Evolutionary conservation across 2,113 vertebrate genomes (phyloP).

Genomic region (Nothoprocta perdicaria): DNA sequence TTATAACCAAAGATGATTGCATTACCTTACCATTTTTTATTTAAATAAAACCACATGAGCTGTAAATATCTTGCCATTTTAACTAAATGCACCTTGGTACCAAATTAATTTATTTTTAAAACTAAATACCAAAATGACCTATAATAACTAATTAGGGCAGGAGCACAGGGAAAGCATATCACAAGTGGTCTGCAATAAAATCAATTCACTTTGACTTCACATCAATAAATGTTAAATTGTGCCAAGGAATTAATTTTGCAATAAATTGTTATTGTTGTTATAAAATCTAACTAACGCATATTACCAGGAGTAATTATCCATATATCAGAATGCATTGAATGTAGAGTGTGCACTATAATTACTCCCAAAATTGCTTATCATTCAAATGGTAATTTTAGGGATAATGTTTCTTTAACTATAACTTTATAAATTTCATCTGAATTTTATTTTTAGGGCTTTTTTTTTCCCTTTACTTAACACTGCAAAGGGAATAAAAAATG

Average conservation of each 20-base stretch:
- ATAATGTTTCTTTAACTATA: slow-evolving; percentile 77
- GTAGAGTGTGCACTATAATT: slow-evolving; percentile 80
- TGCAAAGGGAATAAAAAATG: slow-evolving; percentile 27
- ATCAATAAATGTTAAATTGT: slow-evolving; percentile 85
- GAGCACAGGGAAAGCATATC: slow-evolving; percentile 74
- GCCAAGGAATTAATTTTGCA: slow-evolving; percentile 86
- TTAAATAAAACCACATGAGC: slow-evolving; percentile 83
- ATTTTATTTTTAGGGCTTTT: slow-evolving; percentile 43
- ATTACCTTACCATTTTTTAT: slow-evolving; percentile 84
- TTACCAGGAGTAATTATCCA: slow-evolving; percentile 83
- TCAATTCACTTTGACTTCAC: slow-evolving; percentile 81
- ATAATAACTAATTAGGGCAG: slow-evolving; percentile 90
- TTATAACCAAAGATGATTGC: slow-evolving; percentile 86
- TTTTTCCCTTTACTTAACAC: not conserved
- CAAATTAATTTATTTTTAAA: slow-evolving; percentile 84
- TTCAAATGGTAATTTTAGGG: slow-evolving; percentile 85
- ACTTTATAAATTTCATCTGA: slow-evolving; percentile 71
- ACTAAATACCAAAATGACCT: slow-evolving; percentile 87
- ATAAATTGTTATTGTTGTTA: slow-evolving; percentile 84
- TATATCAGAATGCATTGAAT: slow-evolving; percentile 85
- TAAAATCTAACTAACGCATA: slow-evolving; percentile 83
- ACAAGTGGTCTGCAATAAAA: slow-evolving; percentile 78
- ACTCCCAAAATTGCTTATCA: slow-evolving; percentile 81
- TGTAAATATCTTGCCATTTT: slow-evolving; percentile 83
- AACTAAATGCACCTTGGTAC: slow-evolving; percentile 78